Evolutionary conservation across 2,113 vertebrate species (phyloP).

Genomic region (Triplophysa rosa): DNA sequence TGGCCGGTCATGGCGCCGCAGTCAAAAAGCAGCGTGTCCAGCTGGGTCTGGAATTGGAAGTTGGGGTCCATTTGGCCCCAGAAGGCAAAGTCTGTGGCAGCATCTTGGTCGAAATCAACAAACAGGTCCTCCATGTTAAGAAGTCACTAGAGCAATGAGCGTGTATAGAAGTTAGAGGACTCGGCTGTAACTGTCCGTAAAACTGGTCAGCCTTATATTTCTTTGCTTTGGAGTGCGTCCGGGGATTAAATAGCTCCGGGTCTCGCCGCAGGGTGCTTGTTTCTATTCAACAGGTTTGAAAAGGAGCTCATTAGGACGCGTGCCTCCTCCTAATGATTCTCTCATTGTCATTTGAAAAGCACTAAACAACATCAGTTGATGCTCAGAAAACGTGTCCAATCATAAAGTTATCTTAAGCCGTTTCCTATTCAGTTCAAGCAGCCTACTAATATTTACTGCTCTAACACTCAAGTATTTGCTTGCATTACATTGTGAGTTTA

Average conservation of each 20-base stretch:
- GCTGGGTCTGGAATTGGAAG: slow-evolving; percentile 62
- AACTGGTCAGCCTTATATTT: not conserved
- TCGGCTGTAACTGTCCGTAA: not conserved
- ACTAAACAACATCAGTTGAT: slow-evolving; percentile 23
- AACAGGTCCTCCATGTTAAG: slow-evolving; percentile 69
- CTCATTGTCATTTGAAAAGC: slow-evolving; percentile 65
- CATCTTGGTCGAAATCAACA: slow-evolving; percentile 69
- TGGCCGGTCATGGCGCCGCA: slow-evolving; percentile 57
- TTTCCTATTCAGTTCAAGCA: slow-evolving; percentile 47
- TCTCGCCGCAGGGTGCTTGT: slow-evolving; percentile 59
- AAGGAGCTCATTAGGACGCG: slow-evolving; percentile 67
- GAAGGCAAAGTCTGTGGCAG: slow-evolving; percentile 64
- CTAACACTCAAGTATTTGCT: slow-evolving; percentile 52
- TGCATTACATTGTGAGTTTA: not conserved
- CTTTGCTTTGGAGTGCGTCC: not conserved
- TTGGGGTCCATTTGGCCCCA: slow-evolving; percentile 69
- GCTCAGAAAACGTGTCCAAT: slow-evolving; percentile 70
- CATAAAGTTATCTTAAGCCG: slow-evolving; percentile 68
- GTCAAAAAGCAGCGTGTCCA: slow-evolving; percentile 69
- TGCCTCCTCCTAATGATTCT: slow-evolving; percentile 62
- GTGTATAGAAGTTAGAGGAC: not conserved
- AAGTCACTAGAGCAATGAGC: not conserved
- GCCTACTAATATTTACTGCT: slow-evolving; percentile 65
- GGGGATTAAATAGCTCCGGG: slow-evolving; percentile 72
- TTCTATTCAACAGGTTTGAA: slow-evolving; percentile 64